Conservation (phyloP, 2,113 vertebrate species). For the Callipepla californica region DNA sequence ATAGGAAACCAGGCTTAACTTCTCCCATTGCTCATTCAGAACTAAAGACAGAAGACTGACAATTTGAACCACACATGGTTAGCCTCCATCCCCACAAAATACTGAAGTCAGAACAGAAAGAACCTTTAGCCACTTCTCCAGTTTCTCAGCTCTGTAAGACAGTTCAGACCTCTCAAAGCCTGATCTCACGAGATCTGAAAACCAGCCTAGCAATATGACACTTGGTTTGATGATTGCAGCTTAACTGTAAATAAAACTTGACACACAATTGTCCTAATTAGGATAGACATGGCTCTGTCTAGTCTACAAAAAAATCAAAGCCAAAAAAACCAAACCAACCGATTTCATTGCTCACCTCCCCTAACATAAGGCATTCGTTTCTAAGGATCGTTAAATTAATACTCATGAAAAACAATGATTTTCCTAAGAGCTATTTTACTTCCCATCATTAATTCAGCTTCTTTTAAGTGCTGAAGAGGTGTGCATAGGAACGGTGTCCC, state of each 20-base stretch:
- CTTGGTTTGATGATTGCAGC: neutral
- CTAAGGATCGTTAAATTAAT: constrained; percentile 17
- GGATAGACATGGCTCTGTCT: neutral
- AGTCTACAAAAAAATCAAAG: neutral
- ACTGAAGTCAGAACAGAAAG: neutral
- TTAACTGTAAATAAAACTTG: neutral
- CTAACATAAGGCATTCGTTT: neutral
- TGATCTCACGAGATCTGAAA: neutral
- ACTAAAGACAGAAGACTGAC: neutral
- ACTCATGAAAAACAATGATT: neutral
- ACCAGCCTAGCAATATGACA: neutral
- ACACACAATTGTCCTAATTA: neutral
- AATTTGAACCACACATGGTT: neutral
- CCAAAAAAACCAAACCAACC: neutral
- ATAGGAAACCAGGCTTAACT: neutral
- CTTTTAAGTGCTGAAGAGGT: neutral
- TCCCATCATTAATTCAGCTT: constrained; percentile 7
- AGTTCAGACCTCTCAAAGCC: neutral
- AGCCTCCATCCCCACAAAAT: neutral
- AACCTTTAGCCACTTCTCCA: neutral
- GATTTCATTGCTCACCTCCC: neutral
- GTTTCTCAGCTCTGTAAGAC: neutral
- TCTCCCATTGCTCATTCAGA: neutral
- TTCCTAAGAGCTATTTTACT: constrained; percentile 1
- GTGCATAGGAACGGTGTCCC: neutral